phyloP scores from a whole-genome alignment of 30 jellyfish, hydroid and myxozoan genomes.

The Cassiopea xamachana region DNA sequence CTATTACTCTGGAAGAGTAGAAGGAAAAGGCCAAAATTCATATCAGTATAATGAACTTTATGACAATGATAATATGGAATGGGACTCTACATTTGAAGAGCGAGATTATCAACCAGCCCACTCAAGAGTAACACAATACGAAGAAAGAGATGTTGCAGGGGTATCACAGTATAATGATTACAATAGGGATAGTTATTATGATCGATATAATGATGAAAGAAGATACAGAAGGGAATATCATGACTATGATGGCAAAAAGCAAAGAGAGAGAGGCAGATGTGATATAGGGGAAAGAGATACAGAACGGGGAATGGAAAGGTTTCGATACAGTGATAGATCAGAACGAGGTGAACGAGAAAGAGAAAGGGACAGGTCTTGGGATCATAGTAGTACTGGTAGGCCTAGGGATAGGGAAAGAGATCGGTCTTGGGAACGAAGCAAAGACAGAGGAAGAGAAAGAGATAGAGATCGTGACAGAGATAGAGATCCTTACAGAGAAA shows the following conservation, averaged over 20 bases:
- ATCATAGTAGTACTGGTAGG: conserved; percentile 23
- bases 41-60: neutral
- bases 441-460: conserved; percentile 37
- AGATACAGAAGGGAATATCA: conserved; percentile 20
- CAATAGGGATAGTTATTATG: neutral
- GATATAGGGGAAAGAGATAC: conserved; percentile 37
- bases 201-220: conserved; percentile 8
- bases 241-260: conserved; percentile 1
- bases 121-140: neutral
- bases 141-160: conserved; percentile 7
- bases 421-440: conserved; percentile 26
- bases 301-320: conserved; percentile 54
- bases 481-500: conserved; percentile 42
- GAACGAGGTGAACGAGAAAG: conserved; percentile 32
- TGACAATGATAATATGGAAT: conserved; percentile 37
- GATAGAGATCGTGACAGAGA: conserved; percentile 53
- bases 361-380: conserved; percentile 27
- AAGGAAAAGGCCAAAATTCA: neutral
- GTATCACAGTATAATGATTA: neutral
- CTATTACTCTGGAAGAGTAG: neutral
- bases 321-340: conserved; percentile 37
- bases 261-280: conserved; percentile 34
- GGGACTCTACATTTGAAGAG: conserved; percentile 65
- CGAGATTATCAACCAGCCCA: conserved; percentile 3
- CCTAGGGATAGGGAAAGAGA: conserved; percentile 37